Percentiles rank a stretch among this genome's conserved stretches.
Evolutionary conservation across 2,113 vertebrate species (phyloP).

Genomic region (Carettochelys insculpta): DNA sequence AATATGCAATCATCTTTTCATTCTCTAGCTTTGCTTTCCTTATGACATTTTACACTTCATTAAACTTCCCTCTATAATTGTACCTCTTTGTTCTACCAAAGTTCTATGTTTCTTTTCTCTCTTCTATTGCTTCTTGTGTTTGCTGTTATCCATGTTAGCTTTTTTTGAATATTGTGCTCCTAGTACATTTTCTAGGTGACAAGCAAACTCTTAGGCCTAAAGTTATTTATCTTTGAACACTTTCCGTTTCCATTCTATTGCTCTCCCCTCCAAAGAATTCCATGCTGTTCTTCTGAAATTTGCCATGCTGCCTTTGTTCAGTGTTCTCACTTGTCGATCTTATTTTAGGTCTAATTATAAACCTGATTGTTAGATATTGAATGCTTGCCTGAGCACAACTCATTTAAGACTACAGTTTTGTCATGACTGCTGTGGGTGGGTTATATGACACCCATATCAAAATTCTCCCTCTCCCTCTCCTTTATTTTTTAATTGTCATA

Average conservation of each 20-base stretch:
- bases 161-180: slow-evolving; percentile 66
- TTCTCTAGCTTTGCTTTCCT: slow-evolving; percentile 64
- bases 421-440: slow-evolving; percentile 57
- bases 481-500: background rate
- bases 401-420: slow-evolving; percentile 53
- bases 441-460: slow-evolving; percentile 68
- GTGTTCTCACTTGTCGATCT: slow-evolving; percentile 39
- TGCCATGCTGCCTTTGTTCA: slow-evolving; percentile 72
- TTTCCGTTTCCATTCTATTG: slow-evolving; percentile 64
- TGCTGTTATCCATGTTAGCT: slow-evolving; percentile 60
- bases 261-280: slow-evolving; percentile 59
- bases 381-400: slow-evolving; percentile 72
- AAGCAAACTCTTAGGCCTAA: slow-evolving; percentile 68
- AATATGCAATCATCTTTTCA: slow-evolving; percentile 62
- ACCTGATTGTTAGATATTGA: slow-evolving; percentile 62
- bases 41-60: slow-evolving; percentile 72
- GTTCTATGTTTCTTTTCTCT: slow-evolving; percentile 69
- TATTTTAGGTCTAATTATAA: slow-evolving; percentile 69
- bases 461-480: slow-evolving; percentile 51
- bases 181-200: slow-evolving; percentile 67
- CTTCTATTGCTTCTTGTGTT: slow-evolving; percentile 61
- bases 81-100: slow-evolving; percentile 52
- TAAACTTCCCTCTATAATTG: slow-evolving; percentile 59
- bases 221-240: slow-evolving; percentile 71
- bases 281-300: slow-evolving; percentile 72